phyloP scores from a whole-genome alignment of 2,888 invertebrate genomes.

The Synergus japonicus region DNA sequence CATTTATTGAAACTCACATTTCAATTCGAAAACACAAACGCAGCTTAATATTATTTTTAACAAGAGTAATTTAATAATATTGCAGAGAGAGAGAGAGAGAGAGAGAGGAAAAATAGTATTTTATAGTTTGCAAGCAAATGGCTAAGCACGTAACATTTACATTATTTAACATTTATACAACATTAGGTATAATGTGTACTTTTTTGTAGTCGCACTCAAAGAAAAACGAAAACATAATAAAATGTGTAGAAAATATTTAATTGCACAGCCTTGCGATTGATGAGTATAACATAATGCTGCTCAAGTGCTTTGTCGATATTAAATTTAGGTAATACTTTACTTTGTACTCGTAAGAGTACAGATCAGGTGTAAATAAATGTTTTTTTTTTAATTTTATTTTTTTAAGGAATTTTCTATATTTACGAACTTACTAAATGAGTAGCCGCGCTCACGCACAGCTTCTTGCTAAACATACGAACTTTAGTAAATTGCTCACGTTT shows the following conservation, averaged over 20 bases:
- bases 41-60: conserved; percentile 25
- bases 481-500: too few species aligned
- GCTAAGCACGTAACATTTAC: conserved; percentile 9
- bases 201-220: conserved; percentile 9
- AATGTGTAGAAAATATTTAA: conserved; percentile 55
- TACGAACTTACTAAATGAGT: too few species aligned
- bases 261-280: conserved; percentile 63
- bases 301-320: conserved; percentile 27
- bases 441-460: too few species aligned
- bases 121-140: not conserved
- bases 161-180: conserved; percentile 11
- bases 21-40: conserved; percentile 12
- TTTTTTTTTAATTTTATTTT: too few species aligned
- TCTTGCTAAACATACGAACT: too few species aligned
- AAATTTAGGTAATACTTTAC: conserved; percentile 11
- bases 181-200: not conserved
- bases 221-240: not conserved
- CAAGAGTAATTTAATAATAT: conserved; percentile 13
- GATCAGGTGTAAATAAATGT: not conserved
- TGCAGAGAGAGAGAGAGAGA: not conserved
- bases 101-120: not conserved
- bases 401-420: too few species aligned
- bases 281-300: conserved; percentile 53
- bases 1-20: not conserved
- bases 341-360: not conserved